Percentiles rank a stretch among this genome's conserved stretches.
Conservation (phyloP, 2,888 invertebrate genomes). For the Ptychoptera contaminata region DNA sequence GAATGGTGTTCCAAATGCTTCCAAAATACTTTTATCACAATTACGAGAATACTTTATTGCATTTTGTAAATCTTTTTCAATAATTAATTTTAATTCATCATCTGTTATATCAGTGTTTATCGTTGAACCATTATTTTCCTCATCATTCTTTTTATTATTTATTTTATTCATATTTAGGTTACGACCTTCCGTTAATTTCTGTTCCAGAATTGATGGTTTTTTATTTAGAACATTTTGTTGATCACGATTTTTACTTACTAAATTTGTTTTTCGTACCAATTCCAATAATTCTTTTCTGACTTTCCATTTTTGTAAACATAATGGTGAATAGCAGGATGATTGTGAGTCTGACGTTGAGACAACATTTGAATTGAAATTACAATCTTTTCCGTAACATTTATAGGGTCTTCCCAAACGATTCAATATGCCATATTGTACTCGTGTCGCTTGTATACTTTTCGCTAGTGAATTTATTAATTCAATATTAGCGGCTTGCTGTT, state of each 20-base stretch:
- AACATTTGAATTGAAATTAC: constrained; percentile 39
- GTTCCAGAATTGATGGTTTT: constrained; percentile 53
- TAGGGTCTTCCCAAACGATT: constrained; percentile 54
- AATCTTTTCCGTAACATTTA: constrained; percentile 55
- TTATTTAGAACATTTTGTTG: constrained; percentile 28
- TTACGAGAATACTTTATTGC: constrained; percentile 7
- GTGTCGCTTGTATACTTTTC: constrained; percentile 50
- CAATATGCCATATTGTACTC: constrained; percentile 52
- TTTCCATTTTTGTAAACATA: constrained; percentile 58
- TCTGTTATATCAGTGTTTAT: constrained; percentile 10
- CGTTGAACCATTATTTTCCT: not conserved
- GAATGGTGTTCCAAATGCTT: constrained; percentile 37
- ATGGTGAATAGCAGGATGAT: constrained; percentile 61
- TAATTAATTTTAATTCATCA: constrained; percentile 6
- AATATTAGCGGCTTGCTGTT: constrained; percentile 26
- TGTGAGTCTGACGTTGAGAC: constrained; percentile 34
- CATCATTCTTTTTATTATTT: constrained; percentile 22
- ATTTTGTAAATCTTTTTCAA: constrained; percentile 9
- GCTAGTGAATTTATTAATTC: constrained; percentile 43
- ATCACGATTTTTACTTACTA: constrained; percentile 39
- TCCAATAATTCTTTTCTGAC: constrained; percentile 51
- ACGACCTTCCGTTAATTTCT: constrained; percentile 42
- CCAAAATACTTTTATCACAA: constrained; percentile 21
- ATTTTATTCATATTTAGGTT: too few species aligned
- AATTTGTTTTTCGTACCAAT: constrained; percentile 35